Conservation (phyloP, 2,113 vertebrate genomes). For the Oxygymnocypris stewartii region DNA sequence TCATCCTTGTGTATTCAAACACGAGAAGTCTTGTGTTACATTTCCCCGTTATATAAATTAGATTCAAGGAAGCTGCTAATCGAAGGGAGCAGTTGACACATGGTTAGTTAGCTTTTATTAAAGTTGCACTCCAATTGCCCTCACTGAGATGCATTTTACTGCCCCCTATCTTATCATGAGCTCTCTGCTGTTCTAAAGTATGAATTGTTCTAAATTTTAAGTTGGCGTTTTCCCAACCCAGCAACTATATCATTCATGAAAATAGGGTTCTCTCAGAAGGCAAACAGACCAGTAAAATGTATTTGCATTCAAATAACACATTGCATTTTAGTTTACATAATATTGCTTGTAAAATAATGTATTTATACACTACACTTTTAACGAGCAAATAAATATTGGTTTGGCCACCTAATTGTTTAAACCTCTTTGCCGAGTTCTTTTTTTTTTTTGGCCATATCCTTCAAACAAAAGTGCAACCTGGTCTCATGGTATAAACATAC, state of each 20-base stretch:
- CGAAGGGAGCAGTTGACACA: neutral
- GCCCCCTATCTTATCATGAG: slow-evolving; percentile 2
- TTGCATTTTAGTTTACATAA: neutral
- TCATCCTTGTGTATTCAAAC: slow-evolving; percentile 7
- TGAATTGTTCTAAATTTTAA: slow-evolving; percentile 7
- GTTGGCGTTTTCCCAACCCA: neutral
- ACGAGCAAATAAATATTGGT: too few species aligned
- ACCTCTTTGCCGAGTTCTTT: too few species aligned
- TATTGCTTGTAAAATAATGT: neutral
- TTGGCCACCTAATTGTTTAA: too few species aligned
- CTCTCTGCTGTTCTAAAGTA: slow-evolving; percentile 28
- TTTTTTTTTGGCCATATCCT: too few species aligned
- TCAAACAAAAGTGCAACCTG: too few species aligned
- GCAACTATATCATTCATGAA: slow-evolving; percentile 14
- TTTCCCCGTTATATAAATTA: slow-evolving; percentile 14
- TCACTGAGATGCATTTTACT: slow-evolving; percentile 42
- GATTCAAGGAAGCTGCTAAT: slow-evolving; percentile 28
- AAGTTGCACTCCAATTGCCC: slow-evolving; percentile 28
- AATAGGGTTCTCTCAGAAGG: neutral
- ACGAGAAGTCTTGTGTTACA: slow-evolving; percentile 4
- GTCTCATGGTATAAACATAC: too few species aligned
- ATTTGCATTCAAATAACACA: too few species aligned
- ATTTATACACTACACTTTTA: neutral
- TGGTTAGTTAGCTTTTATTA: slow-evolving; percentile 38
- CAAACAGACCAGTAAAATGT: too few species aligned